Base-by-base conservation (phyloP, 2,888 invertebrate species). In the Octonoba sinensis region DNA sequence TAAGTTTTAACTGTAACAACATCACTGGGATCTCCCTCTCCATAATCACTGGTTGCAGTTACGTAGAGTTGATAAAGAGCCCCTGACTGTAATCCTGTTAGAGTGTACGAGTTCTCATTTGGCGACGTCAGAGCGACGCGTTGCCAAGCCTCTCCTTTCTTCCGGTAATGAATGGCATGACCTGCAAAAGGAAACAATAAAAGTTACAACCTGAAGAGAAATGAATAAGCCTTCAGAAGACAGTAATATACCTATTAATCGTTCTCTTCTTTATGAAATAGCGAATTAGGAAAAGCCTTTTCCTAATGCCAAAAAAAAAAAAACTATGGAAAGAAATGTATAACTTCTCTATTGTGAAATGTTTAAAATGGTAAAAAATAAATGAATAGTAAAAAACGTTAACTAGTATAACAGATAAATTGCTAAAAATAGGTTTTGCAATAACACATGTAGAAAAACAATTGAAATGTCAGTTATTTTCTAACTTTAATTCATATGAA, bases 1-100 rank as follows among this genome's bases (percentile, higher is more conserved):
- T 76, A 76, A 13, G 84, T 84, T 57, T 82, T 84, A 18, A 82
- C 82, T 20, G 82, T 78, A 57, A 84, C 75, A 1, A 82, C 54
- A 20, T 82, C 82, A 47, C 84, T 84, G 1, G 84, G 84, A 65
- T 84, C 84, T 8, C 84, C 84, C 65, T 84, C 84, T 22, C 84
- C 84, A 18, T 71, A 84, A 20, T 82, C 82, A 36, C 74, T 74
- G 54, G 66, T 75, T 27, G 84, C 76, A 18, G 82, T 82, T 15
- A 84, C 82, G 56, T 84, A 84, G 20, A 84, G 73, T 62, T 84
- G 84, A 56, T 84, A 84, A n/a, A 77, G 64, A 36, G 84, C 65
- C 13, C 71, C 82, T 46, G 60, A 51, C 20, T 84, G 79, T 22
- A 84, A 56, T 24, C 82, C 84, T 22, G 72, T 78, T 20, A 84